These are phyloP conservation scores for Rhagologus leucostigma DNA, from an alignment of 2,113 vertebrate genomes.

Conservation along the genomic window DNA sequence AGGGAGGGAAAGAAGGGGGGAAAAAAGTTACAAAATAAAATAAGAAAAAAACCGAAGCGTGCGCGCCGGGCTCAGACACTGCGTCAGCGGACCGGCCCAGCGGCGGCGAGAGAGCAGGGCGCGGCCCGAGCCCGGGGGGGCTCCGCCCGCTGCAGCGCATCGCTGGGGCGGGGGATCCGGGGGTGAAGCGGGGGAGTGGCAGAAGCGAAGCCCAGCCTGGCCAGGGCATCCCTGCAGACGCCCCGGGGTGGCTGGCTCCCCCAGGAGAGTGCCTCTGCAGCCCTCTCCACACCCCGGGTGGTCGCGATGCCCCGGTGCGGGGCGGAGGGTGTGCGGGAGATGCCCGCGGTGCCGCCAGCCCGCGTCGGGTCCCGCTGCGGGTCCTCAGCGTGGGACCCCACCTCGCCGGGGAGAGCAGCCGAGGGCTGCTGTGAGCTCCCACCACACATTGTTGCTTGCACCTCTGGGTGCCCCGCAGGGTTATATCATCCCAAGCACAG, in stretches of 20 bases:
- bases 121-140: neutral
- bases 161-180: too few relatives aligned
- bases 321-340: neutral
- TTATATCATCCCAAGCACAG: neutral
- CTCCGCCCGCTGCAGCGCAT: neutral
- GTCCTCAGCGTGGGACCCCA: neutral
- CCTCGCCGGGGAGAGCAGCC: fast-evolving
- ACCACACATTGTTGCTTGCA: fast-evolving
- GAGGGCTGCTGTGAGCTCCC: neutral
- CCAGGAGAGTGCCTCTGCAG: neutral
- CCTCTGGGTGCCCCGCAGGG: neutral
- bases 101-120: neutral
- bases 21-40: neutral
- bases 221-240: too few relatives aligned
- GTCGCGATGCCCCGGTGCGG: too few relatives aligned
- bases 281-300: too few relatives aligned
- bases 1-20: neutral
- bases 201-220: neutral
- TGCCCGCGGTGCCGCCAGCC: neutral
- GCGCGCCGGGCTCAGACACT: conserved; percentile 63
- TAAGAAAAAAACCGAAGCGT: neutral
- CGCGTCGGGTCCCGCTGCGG: neutral
- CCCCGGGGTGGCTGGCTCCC: neutral
- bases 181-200: neutral
- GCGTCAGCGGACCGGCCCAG: conserved; percentile 50